phyloP scores from a whole-genome alignment of 2,888 invertebrate genomes.

The Limnephilus rhombicus region DNA sequence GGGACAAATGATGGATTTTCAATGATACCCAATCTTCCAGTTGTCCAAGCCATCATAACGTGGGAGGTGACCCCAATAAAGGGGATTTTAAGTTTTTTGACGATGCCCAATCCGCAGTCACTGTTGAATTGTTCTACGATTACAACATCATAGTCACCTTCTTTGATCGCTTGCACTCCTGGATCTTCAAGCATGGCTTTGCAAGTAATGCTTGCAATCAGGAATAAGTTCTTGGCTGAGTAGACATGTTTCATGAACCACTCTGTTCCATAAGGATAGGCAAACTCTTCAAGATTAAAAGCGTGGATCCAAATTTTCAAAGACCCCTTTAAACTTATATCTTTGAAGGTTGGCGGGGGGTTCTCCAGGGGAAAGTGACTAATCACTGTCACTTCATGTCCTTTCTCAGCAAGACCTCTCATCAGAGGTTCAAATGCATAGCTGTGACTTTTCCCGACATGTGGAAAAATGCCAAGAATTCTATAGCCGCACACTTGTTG shows the following conservation, averaged over 20 bases:
- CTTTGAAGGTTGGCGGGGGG: conserved; percentile 77
- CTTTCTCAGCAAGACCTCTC: conserved; percentile 78
- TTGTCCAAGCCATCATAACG: conserved; percentile 74
- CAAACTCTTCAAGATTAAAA: conserved; percentile 55
- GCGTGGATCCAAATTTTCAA: conserved; percentile 58
- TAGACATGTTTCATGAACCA: conserved; percentile 55
- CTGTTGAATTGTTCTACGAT: conserved; percentile 75
- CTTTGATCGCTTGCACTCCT: conserved; percentile 58
- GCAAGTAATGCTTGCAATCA: conserved; percentile 55
- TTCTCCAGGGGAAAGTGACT: conserved; percentile 79
- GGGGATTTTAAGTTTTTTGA: conserved; percentile 72
- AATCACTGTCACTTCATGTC: conserved; percentile 83
- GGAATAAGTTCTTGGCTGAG: conserved; percentile 51
- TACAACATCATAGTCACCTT: conserved; percentile 72
- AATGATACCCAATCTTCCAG: conserved; percentile 74
- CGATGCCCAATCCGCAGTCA: conserved; percentile 74
- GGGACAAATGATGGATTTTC: conserved; percentile 75
- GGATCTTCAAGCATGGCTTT: conserved; percentile 57
- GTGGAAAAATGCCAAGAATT: conserved; percentile 82
- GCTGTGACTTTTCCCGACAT: conserved; percentile 85
- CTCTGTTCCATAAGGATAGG: conserved; percentile 39
- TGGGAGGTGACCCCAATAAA: conserved; percentile 78
- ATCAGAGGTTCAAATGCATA: conserved; percentile 80
- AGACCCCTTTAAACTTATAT: conserved; percentile 76
- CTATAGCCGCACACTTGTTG: conserved; percentile 62